Conservation (phyloP, 2,113 vertebrate species). For the Rana temporaria region DNA sequence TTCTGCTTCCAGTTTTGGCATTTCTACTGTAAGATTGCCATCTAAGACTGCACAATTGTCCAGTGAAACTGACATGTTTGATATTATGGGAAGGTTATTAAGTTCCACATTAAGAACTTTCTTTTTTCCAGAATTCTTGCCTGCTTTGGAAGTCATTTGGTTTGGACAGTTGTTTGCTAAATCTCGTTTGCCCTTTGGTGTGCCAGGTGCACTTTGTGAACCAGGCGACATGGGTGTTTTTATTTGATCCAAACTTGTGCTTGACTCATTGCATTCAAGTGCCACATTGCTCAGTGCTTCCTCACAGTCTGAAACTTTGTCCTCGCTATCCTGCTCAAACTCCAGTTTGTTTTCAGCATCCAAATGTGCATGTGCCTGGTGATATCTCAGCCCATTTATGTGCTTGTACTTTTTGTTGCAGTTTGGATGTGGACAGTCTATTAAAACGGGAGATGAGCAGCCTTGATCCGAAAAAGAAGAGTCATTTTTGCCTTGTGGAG, state of each 20-base stretch:
- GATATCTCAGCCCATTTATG: conserved; percentile 96
- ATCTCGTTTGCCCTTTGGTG: conserved; percentile 87
- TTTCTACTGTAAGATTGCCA: conserved; percentile 82
- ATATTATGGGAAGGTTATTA: conserved; percentile 91
- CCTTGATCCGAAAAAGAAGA: conserved; percentile 91
- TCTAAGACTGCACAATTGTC: conserved; percentile 87
- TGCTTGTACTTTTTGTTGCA: conserved; percentile 99
- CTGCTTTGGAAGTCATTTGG: conserved; percentile 81
- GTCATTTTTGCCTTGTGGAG: conserved; percentile 92
- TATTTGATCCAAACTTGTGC: conserved; percentile 74
- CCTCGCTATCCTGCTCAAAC: conserved; percentile 90
- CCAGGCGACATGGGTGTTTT: conserved; percentile 86
- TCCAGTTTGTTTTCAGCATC: conserved; percentile 92
- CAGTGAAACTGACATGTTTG: conserved; percentile 91
- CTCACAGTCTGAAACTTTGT: conserved; percentile 94
- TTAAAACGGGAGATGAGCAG: conserved; percentile 91
- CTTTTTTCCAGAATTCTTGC: conserved; percentile 89
- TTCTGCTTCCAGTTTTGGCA: conserved; percentile 97
- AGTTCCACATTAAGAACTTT: conserved; percentile 85
- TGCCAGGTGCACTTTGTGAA: conserved; percentile 81
- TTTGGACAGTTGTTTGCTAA: conserved; percentile 81
- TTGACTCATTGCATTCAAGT: conserved; percentile 84
- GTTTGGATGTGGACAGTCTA: conserved; percentile 97
- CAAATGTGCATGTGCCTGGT: conserved; percentile 96
- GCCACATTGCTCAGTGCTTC: conserved; percentile 83